Evolutionary conservation across 2,797 vertebrate species (phyloP), one percentile per base, ranked within the genome.

Genomic region (Chloroceryle inda): DNA sequence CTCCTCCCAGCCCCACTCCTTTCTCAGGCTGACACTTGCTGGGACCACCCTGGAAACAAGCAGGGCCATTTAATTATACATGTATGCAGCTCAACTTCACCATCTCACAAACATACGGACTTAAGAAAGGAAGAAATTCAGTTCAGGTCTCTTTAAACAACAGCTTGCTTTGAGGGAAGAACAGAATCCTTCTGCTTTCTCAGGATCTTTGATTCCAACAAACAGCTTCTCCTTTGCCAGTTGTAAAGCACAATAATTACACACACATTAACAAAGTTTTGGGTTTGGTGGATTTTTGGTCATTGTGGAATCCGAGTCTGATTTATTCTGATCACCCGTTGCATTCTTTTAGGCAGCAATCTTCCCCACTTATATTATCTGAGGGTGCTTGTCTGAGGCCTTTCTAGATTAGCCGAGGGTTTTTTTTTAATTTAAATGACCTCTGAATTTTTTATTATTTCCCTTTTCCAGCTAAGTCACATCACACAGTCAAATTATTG

Each of bases 41-140:
- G 38, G 29, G 49, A 8, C 62, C 23, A 27, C 0, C 1, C 6
- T 3, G 3, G 14, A 73, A 69, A 69, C 0, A 0, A 71, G 21
- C 12, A 29, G 27, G 21, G n/a, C 37, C 1, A 1, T 22, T 52
- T 23, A 47, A 44, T 42, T 42, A 50, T 1, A 33, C 6, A 3
- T 0, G 2, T 10, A 33, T 5, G 23, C 11, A 62, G 66, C 91
- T 92, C 59, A 71, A 7, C 35, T 53, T 76, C 63, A 56, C 31
- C 1, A 1, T 13, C 53, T 47, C 26, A 11, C 56, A 52, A 18
- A 64, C n/a, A 18, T 3, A 59, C 0, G 0, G 50, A 47, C 35
- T 76, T 74, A 8, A 76, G 9, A 21, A 90, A 68, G 49, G 2
- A 44, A 13, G 22, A 79, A 68, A 91, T 49, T 88, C 68, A 68